A percentile compares a stretch with the other conserved stretches of the same genome.
Evolutionary conservation across 2,113 vertebrate genomes (phyloP).

Genomic region (Oxyura jamaicensis): DNA sequence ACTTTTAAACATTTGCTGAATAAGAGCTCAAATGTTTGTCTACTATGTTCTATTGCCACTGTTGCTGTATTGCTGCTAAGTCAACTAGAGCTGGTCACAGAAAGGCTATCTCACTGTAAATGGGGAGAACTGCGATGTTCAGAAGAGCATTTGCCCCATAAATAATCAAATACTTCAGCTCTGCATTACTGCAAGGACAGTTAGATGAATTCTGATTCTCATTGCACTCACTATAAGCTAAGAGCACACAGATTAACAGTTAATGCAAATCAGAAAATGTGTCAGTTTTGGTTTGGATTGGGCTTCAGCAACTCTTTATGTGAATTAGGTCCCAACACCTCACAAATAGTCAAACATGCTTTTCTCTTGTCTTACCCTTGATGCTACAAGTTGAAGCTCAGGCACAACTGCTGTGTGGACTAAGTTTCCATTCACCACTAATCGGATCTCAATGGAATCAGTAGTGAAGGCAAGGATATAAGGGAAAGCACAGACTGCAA

Average conservation of each 20-base stretch:
- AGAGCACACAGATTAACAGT: background rate
- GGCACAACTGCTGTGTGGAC: slow-evolving; percentile 97
- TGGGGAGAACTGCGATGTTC: background rate
- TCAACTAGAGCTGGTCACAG: background rate
- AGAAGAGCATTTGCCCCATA: background rate
- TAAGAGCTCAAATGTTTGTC: background rate
- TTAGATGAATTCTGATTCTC: background rate
- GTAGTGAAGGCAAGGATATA: slow-evolving; percentile 98
- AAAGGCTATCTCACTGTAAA: background rate
- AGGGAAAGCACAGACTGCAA: slow-evolving; percentile 95
- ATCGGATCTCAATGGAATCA: slow-evolving; percentile 96
- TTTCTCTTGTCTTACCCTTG: slow-evolving; percentile 84
- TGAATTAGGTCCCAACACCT: background rate
- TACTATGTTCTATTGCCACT: background rate
- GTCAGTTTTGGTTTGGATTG: background rate
- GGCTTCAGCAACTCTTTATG: background rate
- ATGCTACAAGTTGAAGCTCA: slow-evolving; percentile 91
- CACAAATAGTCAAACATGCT: background rate
- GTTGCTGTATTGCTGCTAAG: background rate
- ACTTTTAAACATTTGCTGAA: background rate
- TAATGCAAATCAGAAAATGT: background rate
- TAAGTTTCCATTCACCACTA: slow-evolving; percentile 97
- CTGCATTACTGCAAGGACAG: background rate
- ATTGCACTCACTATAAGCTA: background rate
- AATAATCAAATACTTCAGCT: background rate